These are phyloP conservation scores for Neoitamus cyanurus DNA, from an alignment of 2,888 invertebrate genomes.

Conservation along the genomic window DNA sequence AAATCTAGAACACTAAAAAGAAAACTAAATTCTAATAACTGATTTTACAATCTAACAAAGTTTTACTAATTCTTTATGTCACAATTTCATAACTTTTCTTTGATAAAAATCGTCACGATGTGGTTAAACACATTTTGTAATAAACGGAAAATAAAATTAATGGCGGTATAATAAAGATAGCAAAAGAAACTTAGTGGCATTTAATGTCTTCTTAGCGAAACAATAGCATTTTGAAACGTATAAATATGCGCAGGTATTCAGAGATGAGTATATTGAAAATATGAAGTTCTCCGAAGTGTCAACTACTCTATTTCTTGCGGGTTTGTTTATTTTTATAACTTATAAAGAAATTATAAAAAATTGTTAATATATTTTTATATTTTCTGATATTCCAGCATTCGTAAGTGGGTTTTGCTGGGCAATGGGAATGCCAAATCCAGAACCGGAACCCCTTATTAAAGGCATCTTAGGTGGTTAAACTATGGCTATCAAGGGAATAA, in stretches of 20 bases:
- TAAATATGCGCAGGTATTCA: neutral
- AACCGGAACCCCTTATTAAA: neutral
- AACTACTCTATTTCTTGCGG: neutral
- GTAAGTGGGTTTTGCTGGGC: neutral
- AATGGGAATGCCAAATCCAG: neutral
- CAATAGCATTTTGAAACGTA: neutral
- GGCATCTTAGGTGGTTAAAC: too few species aligned
- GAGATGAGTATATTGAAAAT: neutral
- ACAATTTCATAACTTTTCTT: neutral
- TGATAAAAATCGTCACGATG: neutral
- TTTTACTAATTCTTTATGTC: neutral
- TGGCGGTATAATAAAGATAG: neutral
- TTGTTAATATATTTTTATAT: neutral
- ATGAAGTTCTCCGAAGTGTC: neutral
- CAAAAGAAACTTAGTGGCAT: neutral
- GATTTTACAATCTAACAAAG: neutral
- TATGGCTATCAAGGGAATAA: neutral
- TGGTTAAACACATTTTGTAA: too few species aligned
- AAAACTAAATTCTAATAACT: neutral
- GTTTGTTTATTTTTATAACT: neutral
- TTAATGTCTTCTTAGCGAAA: neutral
- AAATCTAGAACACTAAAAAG: too few species aligned
- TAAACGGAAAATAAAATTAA: neutral
- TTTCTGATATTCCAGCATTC: too few species aligned
- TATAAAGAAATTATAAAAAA: neutral